These are phyloP conservation scores for Cladorhizidae sp. DNA, from an alignment of 37 sponge, comb jelly and placozoan genomes.

Conservation along the genomic window DNA sequence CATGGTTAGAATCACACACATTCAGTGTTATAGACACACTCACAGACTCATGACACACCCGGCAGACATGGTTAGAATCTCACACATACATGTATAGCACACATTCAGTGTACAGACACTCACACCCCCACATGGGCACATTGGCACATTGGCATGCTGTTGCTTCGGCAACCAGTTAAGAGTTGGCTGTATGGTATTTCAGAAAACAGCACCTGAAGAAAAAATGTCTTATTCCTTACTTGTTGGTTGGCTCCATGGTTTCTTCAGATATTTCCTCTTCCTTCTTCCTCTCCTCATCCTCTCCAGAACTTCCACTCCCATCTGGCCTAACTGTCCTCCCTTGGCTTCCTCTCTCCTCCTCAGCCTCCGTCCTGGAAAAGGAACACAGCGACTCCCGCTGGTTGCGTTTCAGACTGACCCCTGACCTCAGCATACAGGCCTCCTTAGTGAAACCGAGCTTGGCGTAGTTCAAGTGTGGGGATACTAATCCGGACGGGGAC, in stretches of 20 bases:
- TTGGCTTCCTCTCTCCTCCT: constrained; percentile 3
- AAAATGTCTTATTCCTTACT: constrained; percentile 24
- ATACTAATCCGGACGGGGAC: background rate
- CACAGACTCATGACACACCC: too few species aligned
- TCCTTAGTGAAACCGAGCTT: constrained; percentile 23
- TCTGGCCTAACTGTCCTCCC: background rate
- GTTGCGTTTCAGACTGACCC: constrained; percentile 29
- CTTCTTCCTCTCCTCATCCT: too few species aligned
- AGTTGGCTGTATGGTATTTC: too few species aligned
- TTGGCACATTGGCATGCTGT: too few species aligned
- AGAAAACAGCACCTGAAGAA: background rate
- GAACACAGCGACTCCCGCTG: background rate
- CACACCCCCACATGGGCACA: too few species aligned
- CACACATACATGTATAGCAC: too few species aligned
- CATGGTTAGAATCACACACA: too few species aligned
- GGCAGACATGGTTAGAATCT: too few species aligned
- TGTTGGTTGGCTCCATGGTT: constrained; percentile 33
- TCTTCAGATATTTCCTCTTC: too few species aligned
- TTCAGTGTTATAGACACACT: too few species aligned
- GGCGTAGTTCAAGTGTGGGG: constrained; percentile 3
- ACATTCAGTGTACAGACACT: too few species aligned
- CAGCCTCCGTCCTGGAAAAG: background rate
- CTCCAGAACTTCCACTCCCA: constrained; percentile 10
- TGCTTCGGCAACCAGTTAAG: too few species aligned
- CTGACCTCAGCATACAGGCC: constrained; percentile 46